Base-by-base conservation (phyloP, 2,113 vertebrate species). In the Notothenia rossii region DNA sequence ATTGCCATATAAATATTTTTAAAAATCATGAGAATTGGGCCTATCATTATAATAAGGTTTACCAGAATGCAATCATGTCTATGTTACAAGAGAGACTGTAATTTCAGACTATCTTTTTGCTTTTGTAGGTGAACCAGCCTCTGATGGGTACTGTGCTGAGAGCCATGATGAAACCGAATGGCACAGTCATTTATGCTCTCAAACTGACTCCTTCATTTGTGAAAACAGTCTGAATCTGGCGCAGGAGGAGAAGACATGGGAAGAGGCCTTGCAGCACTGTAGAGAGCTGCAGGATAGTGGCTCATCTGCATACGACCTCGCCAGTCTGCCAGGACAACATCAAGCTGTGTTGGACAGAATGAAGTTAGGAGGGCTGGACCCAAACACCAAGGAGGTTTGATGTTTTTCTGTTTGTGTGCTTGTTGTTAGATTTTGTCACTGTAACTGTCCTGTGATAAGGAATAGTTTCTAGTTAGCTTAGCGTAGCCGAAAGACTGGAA, bases 151-250 rank as follows among this genome's bases (percentile, higher is more conserved):
- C 15, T 59, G 56, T 33, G 14, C 36, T 40, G 36, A 40, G 36
- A 40, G 36, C 36, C 36, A 40, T 40, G 7, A 7, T 40, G 5
- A 5, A 40, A 40, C 0, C 10, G 8, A 10, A 6, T 54, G 45
- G 75, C 0, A 7, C 4, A 43, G 0, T 1, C 0, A 29, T 1
- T 0, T 4, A 0, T 68, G 54, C 46, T 1, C 0, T 2, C 0
- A 2, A 1, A 0, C 0, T 18, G 7, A 7, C 0, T 5, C 2
- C 5, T 55, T 20, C 50, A 1, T 63, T 2, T 79, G 77, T 40
- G 50, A 72, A 40, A 18, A 72, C 3, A 46, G 1, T 1, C 12
- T 79, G 25, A 46, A 40, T 49, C n/a, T 64, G 68, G 58, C 49
- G 17, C 20, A 15, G 50, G 59, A 79, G 25, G 6, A 12, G 17